phyloP scores from a whole-genome alignment of 1,140 invertebrate species.

The Belonocnema kinseyi region DNA sequence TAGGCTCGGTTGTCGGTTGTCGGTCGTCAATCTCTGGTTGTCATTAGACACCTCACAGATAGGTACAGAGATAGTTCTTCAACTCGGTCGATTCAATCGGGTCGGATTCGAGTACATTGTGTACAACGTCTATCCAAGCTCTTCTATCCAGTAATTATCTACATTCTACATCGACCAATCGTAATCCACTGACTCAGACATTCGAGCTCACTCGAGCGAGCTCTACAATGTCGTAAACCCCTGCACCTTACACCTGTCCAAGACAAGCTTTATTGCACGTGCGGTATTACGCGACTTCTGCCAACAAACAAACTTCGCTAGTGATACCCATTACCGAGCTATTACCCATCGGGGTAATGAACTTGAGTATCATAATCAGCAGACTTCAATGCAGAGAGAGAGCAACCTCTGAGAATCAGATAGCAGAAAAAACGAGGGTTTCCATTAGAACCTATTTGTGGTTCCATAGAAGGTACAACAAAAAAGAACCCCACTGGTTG shows the following conservation, averaged over 20 bases:
- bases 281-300: conserved; percentile 17
- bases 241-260: conserved; percentile 31
- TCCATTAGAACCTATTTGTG: too few relatives aligned
- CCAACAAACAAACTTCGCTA: neutral
- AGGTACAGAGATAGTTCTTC: neutral
- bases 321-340: neutral
- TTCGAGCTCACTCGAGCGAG: conserved; percentile 18
- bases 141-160: conserved; percentile 10
- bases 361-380: too few relatives aligned
- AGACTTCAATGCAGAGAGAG: too few relatives aligned
- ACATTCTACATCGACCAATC: conserved; percentile 28
- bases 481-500: too few relatives aligned
- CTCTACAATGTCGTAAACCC: conserved; percentile 23
- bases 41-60: conserved; percentile 57
- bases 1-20: neutral
- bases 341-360: too few relatives aligned
- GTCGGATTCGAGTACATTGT: neutral
- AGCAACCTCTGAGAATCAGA: too few relatives aligned
- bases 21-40: conserved; percentile 50
- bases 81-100: neutral
- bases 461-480: too few relatives aligned
- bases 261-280: conserved; percentile 18
- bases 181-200: conserved; percentile 23
- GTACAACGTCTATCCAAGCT: conserved; percentile 1
- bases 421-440: too few relatives aligned